Evolutionary conservation across 2,888 invertebrate species (phyloP).

Genomic region (Tenthredo mesomela): DNA sequence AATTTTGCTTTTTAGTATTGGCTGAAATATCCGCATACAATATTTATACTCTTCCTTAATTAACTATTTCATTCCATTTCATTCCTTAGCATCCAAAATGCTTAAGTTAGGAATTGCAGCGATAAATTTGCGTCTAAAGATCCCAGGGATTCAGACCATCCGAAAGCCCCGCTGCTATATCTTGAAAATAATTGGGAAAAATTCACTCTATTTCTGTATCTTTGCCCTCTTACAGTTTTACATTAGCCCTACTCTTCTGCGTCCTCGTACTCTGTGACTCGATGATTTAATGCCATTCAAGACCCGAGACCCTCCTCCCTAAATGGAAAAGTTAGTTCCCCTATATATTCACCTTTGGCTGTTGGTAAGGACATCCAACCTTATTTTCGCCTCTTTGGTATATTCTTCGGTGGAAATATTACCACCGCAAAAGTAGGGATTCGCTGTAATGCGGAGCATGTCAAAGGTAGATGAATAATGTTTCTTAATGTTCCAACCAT

Average conservation of each 20-base stretch:
- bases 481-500: neutral
- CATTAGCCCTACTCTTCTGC: slow-evolving; percentile 1
- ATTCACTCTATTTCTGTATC: neutral
- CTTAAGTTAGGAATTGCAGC: neutral
- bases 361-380: neutral
- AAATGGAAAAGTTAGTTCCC: slow-evolving; percentile 22
- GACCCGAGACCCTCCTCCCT: neutral
- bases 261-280: neutral
- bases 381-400: neutral
- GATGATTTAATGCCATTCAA: slow-evolving; percentile 30
- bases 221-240: neutral
- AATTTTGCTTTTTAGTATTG: neutral
- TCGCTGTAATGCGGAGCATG: neutral
- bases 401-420: neutral
- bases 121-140: neutral
- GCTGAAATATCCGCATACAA: too few relatives aligned
- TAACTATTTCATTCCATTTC: neutral
- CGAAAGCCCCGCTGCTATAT: neutral
- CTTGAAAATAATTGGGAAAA: slow-evolving; percentile 14
- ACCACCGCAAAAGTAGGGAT: neutral
- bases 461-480: neutral
- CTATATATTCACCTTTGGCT: slow-evolving; percentile 7
- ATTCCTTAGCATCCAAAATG: neutral
- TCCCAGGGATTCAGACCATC: neutral
- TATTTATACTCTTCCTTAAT: too few relatives aligned